A percentile compares a stretch with the other conserved stretches of the same genome.
Evolutionary conservation across 2,113 vertebrate genomes (phyloP).

Genomic region (Paramisgurnus dabryanus): DNA sequence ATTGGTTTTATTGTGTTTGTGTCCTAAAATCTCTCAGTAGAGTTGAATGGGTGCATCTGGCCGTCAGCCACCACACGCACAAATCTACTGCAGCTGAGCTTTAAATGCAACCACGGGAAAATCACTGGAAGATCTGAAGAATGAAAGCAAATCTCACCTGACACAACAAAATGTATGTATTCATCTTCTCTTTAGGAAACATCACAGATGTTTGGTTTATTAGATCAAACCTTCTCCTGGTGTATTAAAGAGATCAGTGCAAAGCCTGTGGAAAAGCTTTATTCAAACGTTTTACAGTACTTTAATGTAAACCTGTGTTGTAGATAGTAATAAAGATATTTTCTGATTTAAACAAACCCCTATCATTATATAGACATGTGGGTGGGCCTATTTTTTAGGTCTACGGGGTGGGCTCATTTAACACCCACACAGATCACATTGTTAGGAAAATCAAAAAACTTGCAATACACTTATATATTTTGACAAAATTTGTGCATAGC

Average conservation of each 20-base stretch:
- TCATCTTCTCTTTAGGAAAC: not conserved
- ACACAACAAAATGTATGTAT: not conserved
- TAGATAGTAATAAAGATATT: not conserved
- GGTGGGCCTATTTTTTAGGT: too few species aligned
- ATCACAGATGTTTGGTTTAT: not conserved
- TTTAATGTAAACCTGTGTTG: not conserved
- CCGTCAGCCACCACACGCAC: slow-evolving; percentile 31
- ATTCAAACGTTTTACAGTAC: not conserved
- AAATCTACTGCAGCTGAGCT: slow-evolving; percentile 40
- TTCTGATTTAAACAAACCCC: too few species aligned
- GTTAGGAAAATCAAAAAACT: too few species aligned
- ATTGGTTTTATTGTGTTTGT: slow-evolving; percentile 7
- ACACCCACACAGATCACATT: too few species aligned
- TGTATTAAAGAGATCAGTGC: not conserved
- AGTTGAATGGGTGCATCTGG: slow-evolving; percentile 55
- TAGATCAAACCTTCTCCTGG: slow-evolving; percentile 40
- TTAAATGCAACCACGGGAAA: not conserved
- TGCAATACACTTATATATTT: too few species aligned
- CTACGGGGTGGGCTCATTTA: too few species aligned
- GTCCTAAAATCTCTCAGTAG: slow-evolving; percentile 29
- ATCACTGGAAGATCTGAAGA: not conserved
- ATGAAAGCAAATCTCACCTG: not conserved
- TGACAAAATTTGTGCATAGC: too few species aligned
- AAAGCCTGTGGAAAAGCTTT: too few species aligned
- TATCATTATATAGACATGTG: too few species aligned